Conservation (phyloP, 2,797 vertebrate genomes). For the Enteromius mattozi region DNA sequence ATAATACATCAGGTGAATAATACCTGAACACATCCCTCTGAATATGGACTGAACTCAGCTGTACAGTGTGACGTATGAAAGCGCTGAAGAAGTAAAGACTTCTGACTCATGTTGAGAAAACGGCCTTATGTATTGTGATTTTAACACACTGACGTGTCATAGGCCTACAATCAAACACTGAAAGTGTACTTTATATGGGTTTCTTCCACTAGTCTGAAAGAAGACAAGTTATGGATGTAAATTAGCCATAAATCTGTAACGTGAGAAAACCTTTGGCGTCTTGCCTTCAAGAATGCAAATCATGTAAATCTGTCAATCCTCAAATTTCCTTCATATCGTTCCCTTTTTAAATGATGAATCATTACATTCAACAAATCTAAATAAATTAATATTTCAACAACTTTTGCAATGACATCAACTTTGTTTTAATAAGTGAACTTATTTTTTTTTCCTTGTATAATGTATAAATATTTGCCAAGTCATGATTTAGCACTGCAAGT, state of each 20-base stretch:
- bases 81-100: background rate
- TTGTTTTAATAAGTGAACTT: too few species aligned
- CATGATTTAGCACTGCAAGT: too few species aligned
- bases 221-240: background rate
- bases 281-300: background rate
- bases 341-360: too few species aligned
- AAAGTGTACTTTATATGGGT: background rate
- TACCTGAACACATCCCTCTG: background rate
- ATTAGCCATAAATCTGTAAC: too few species aligned
- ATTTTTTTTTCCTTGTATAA: too few species aligned
- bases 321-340: background rate
- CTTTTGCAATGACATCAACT: too few species aligned
- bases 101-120: background rate
- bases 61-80: background rate
- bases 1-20: background rate
- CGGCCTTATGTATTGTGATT: background rate
- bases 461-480: too few species aligned
- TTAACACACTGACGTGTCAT: background rate
- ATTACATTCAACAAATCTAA: too few species aligned
- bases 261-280: background rate
- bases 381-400: too few species aligned
- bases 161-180: background rate
- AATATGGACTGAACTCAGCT: background rate
- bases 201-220: background rate
- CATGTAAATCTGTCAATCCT: background rate